phyloP scores from a whole-genome alignment of 2,888 invertebrate genomes.

The Allygus modestus region DNA sequence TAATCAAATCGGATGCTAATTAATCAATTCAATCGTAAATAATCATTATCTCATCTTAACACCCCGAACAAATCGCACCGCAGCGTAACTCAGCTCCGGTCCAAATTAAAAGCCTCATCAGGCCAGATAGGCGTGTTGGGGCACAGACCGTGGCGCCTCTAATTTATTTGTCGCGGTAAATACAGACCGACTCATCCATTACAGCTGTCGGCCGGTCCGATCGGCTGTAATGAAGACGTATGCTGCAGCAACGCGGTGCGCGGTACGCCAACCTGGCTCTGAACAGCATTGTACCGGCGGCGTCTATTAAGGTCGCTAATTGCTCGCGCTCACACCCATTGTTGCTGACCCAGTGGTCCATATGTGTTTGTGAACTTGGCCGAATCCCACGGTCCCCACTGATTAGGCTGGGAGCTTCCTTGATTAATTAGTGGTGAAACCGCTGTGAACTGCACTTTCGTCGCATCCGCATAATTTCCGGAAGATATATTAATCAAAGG shows the following conservation, averaged over 20 bases:
- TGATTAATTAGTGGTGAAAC: neutral
- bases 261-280: neutral
- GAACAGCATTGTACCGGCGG: neutral
- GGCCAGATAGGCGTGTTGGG: neutral
- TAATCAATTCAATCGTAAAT: no score
- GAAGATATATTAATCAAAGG: no score
- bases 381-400: neutral
- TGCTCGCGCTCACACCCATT: constrained; percentile 10
- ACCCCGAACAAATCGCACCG: neutral
- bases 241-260: neutral
- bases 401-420: neutral
- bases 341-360: constrained; percentile 10
- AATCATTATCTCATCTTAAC: neutral
- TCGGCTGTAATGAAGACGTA: constrained; percentile 14
- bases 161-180: constrained; percentile 8
- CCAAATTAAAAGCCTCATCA: neutral
- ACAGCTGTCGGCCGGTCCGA: neutral
- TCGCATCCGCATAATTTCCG: no score
- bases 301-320: neutral
- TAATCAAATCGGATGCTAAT: no score
- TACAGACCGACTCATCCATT: neutral
- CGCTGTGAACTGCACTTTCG: neutral
- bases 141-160: neutral
- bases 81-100: neutral
- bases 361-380: neutral